Conservation (phyloP, 2,888 invertebrate species). For the Heliothis peltigera region DNA sequence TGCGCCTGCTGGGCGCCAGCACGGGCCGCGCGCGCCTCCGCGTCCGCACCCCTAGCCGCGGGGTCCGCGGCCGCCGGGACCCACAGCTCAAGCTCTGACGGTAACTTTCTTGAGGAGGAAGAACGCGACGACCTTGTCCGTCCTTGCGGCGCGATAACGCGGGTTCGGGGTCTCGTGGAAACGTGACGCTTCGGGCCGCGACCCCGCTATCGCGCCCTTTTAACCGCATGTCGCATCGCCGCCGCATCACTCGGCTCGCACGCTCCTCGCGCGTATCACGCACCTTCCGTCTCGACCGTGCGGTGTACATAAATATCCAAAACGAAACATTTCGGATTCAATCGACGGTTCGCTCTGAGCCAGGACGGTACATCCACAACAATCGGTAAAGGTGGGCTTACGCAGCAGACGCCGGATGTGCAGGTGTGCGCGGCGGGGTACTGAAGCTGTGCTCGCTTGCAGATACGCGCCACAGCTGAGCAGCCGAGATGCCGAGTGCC, state of each 20-base stretch:
- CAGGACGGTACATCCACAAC: slow-evolving; percentile 23
- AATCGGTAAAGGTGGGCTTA: slow-evolving; percentile 43
- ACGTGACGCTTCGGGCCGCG: slow-evolving; percentile 76
- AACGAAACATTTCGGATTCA: slow-evolving; percentile 42
- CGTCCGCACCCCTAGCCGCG: background rate
- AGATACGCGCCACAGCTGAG: slow-evolving; percentile 63
- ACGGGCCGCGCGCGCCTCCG: background rate
- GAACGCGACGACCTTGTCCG: slow-evolving; percentile 81
- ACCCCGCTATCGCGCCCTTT: slow-evolving; percentile 83
- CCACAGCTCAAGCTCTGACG: slow-evolving; percentile 5
- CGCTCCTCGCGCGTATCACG: slow-evolving; percentile 68
- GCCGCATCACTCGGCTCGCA: slow-evolving; percentile 75
- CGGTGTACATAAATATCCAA: slow-evolving; percentile 41
- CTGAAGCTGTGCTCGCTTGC: slow-evolving; percentile 64
- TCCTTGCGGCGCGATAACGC: slow-evolving; percentile 81
- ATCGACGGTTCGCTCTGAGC: slow-evolving; percentile 29
- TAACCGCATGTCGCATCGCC: slow-evolving; percentile 72
- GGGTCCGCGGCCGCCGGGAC: background rate
- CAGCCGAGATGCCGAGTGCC: slow-evolving; percentile 79
- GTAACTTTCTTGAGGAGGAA: slow-evolving; percentile 60
- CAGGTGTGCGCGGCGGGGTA: slow-evolving; percentile 2
- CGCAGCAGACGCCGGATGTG: background rate
- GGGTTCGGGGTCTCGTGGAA: slow-evolving; percentile 75
- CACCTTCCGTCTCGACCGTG: slow-evolving; percentile 44
- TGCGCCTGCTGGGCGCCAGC: background rate